Evolutionary conservation across 2,797 vertebrate species (phyloP).

Genomic region (Leucoraja ocellata): DNA sequence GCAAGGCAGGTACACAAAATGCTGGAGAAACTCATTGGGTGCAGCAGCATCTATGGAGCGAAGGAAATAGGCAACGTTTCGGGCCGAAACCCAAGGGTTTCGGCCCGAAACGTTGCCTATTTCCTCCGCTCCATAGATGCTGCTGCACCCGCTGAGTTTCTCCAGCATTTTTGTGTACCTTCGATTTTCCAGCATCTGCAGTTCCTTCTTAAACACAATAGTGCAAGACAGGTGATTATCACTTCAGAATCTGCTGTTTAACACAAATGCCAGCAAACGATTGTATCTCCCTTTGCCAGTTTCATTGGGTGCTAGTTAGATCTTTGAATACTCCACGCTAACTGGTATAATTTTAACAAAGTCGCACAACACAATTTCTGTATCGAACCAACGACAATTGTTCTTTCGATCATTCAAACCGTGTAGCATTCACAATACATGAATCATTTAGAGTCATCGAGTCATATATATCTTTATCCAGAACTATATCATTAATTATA

Average conservation of each 20-base stretch:
- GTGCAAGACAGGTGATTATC: conserved; percentile 84
- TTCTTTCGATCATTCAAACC: conserved; percentile 3
- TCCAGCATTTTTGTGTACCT: too few species aligned
- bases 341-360: background rate
- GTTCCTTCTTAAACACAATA: conserved; percentile 40
- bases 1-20: too few species aligned
- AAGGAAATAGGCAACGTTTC: too few species aligned
- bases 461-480: background rate
- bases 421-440: too few species aligned
- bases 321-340: background rate
- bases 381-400: background rate
- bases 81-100: too few species aligned
- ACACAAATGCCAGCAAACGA: conserved; percentile 58
- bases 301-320: background rate
- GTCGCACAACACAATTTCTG: background rate
- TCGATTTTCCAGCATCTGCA: too few species aligned
- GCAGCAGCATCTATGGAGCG: too few species aligned
- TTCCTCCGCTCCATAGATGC: too few species aligned
- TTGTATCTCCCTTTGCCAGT: conserved; percentile 45
- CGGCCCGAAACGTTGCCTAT: too few species aligned
- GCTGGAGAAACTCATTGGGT: too few species aligned
- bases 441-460: background rate
- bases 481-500: background rate
- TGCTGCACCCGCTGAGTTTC: too few species aligned
- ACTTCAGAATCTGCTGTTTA: conserved; percentile 82